A percentile compares a stretch with the other conserved stretches of the same genome.
These are phyloP conservation scores for Tragelaphus buxtoni DNA, from an alignment of 2,113 vertebrate genomes.

Conservation along the genomic window DNA sequence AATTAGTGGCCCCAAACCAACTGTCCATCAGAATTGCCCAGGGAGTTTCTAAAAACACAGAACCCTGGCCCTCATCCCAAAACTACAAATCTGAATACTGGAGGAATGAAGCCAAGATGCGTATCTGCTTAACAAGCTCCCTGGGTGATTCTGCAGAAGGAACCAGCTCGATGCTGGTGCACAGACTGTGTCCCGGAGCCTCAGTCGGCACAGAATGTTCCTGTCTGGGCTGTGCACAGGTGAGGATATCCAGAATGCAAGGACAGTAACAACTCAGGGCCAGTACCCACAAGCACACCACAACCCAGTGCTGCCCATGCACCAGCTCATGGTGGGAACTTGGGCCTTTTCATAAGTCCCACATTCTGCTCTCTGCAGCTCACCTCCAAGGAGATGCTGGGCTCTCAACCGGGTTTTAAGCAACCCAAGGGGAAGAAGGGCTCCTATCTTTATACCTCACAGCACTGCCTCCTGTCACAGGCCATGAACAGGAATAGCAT, in stretches of 20 bases:
- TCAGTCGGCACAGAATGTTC: background rate
- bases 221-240: background rate
- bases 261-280: background rate
- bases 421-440: background rate
- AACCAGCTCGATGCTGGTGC: background rate
- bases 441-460: background rate
- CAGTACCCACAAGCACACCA: background rate
- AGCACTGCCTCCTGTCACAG: fast-evolving
- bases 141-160: conserved; percentile 19
- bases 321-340: background rate
- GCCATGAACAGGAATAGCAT: background rate
- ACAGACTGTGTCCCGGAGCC: background rate
- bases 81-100: background rate
- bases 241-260: background rate
- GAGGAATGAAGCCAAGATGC: conserved; percentile 37
- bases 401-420: background rate
- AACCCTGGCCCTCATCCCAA: conserved; percentile 50
- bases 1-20: background rate
- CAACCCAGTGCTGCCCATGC: background rate
- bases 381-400: background rate
- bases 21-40: background rate
- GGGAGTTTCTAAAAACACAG: conserved; percentile 30
- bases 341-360: background rate
- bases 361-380: background rate
- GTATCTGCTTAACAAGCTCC: conserved; percentile 12